phyloP scores from a whole-genome alignment of 1,140 invertebrate genomes.

The Hydropsyche tenuis region DNA sequence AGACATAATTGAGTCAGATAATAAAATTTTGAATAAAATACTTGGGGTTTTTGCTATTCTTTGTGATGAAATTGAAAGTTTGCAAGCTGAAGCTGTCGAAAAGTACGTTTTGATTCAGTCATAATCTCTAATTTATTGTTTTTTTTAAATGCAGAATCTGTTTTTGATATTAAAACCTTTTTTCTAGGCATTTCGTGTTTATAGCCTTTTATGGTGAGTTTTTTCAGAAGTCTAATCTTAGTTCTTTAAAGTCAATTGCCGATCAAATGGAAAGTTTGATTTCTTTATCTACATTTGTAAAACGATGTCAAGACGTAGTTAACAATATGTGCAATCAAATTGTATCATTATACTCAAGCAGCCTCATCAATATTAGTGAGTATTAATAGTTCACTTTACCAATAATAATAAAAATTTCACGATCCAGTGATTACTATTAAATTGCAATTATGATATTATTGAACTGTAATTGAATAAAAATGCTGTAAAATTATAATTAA shows the following conservation, averaged over 20 bases:
- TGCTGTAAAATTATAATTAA: not conserved
- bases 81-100: conserved; percentile 72
- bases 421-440: no score
- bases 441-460: not conserved
- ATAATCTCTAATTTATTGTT: conserved; percentile 6
- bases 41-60: conserved; percentile 80
- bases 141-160: no score
- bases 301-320: conserved; percentile 70
- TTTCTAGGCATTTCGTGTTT: conserved; percentile 56
- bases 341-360: conserved; percentile 65
- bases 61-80: conserved; percentile 75
- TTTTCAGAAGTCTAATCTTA: conserved; percentile 50
- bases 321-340: conserved; percentile 73
- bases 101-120: conserved; percentile 57
- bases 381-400: conserved; percentile 34
- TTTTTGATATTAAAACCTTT: no score
- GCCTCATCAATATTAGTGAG: conserved; percentile 62
- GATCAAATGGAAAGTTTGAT: conserved; percentile 66
- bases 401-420: no score
- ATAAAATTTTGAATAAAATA: conserved; percentile 81
- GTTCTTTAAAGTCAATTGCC: conserved; percentile 48
- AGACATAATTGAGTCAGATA: conserved; percentile 80
- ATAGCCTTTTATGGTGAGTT: conserved; percentile 59
- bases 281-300: conserved; percentile 70
- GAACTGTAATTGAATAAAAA: not conserved